Base-by-base conservation (phyloP, 2,888 invertebrate species). In the Iselma pallidipennis region DNA sequence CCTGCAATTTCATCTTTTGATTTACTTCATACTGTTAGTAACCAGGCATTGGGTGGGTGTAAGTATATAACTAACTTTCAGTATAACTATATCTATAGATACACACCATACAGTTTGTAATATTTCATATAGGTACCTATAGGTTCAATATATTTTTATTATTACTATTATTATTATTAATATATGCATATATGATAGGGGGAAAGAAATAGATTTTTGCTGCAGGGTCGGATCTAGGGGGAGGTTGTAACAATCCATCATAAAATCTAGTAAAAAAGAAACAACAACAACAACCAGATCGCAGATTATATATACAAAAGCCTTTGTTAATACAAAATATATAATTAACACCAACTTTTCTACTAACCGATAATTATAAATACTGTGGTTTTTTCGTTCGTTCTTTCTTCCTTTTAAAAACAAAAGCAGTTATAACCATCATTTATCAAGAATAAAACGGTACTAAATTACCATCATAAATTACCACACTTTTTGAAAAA, bases 1-100 rank as follows among this genome's bases (percentile, higher is more conserved):
- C 79, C 78, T 77, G 78, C 79, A 78, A 80, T 79, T 78, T 78
- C 78, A 74, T 78, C 79, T 76, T 79, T 78, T 78, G 78, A 79
- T 79, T 80, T 78, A 78, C 78, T 77, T 76, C 76, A 69, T 69
- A 67, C 71, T 73, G 67, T 63, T 65, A 45, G 45, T 45, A 21
- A 45, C 6, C 19, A 4, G 9, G 45, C 45, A 45, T 21, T 45
- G 45, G 71, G 77, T 76, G 74, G 75, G 76, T 76, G 76, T 74
- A 74, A 55, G 69, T 69, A 16, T 3, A 49, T 26, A 26, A 25
- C 10, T 10, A 45, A 37, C 37, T 37, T 37, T 37, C 37, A 37
- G 16, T 37, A 37, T 37, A 37, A 37, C 33, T 16, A 45, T 21
- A 19, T 21, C 19, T 45, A 45, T 42, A 42, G 4, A 3, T 25